Conservation (phyloP, 2,113 vertebrate species). For the Nibea coibor region DNA sequence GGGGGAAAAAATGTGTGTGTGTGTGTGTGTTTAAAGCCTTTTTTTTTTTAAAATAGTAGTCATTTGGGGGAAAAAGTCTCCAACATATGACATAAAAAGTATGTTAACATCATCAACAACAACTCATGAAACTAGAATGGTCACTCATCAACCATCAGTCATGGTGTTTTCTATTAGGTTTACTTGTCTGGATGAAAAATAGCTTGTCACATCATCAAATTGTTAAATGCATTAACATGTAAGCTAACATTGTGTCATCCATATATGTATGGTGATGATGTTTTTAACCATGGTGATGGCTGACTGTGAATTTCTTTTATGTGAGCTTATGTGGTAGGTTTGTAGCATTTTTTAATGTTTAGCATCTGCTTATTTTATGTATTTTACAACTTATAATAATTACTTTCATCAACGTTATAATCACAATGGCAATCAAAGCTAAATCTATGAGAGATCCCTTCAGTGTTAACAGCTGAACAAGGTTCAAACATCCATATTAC, state of each 20-base stretch:
- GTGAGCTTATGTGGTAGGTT: neutral
- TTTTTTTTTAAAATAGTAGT: neutral
- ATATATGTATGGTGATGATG: neutral
- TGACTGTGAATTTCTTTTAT: neutral
- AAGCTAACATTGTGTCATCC: neutral
- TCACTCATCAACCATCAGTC: too few species aligned
- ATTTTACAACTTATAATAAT: neutral
- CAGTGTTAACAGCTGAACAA: neutral
- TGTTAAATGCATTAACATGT: neutral
- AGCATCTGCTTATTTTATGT: neutral
- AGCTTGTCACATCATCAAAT: neutral
- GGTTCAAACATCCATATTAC: neutral
- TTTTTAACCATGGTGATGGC: neutral
- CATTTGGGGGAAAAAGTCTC: neutral
- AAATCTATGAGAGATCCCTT: neutral
- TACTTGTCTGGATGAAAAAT: neutral
- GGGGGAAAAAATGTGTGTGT: neutral
- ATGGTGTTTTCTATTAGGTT: neutral
- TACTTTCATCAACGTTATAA: neutral
- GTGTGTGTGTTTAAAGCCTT: neutral
- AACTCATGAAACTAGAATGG: too few species aligned
- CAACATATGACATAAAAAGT: neutral
- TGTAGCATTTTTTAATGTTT: neutral
- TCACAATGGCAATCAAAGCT: neutral
- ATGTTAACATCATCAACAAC: neutral